Base-by-base conservation (phyloP, 2,888 invertebrate species). In the Alentia gelatinosa region DNA sequence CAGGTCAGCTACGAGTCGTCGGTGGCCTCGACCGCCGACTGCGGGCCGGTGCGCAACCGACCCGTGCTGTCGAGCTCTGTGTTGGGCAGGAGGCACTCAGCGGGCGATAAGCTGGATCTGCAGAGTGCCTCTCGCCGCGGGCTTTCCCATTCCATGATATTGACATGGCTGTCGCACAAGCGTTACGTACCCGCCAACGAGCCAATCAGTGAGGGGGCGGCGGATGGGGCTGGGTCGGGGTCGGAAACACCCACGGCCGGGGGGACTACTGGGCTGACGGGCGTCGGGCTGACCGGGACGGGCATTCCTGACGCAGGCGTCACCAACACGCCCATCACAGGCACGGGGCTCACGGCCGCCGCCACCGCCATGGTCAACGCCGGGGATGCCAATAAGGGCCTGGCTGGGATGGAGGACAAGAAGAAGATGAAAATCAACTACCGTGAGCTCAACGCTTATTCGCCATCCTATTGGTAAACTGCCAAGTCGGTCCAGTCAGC, bases 1-100 rank as follows among this genome's bases (percentile, higher is more conserved):
- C 83, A 83, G n/a, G 83, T 39, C 37, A 83, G 83, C 83, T 83
- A 39, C 26, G 83, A 83, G n/a, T 83, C 83, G 5, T 83, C 83
- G 0, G 26, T 83, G 39, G 83, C 83, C 9, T 83, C 83, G 26
- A 83, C 83, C 15, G 30, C 83, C n/a, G 83, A 83, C n/a, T 1
- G 1, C 30, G 83, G 83, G 7, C 83, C 23, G 26, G n/a, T 30
- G 26, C 83, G 83, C 1, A 5, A 40, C 23, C 37, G 4, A 7
- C 75, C 75, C n/a, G 33, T 75, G 37, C 37, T 79, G 15, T 35
- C 83, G 19, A 12, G 35, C 19, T 30, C 30, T 15, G 39, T n/a
- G 4, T 5, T 39, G 7, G n/a, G 37, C 37, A 83, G 26, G 40
- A 39, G 40, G 83, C 39, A 83, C 40, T 83, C 83, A 19, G 30